These are phyloP conservation scores for Leptura quadrifasciata DNA, from an alignment of 2,888 invertebrate genomes.

Conservation along the genomic window DNA sequence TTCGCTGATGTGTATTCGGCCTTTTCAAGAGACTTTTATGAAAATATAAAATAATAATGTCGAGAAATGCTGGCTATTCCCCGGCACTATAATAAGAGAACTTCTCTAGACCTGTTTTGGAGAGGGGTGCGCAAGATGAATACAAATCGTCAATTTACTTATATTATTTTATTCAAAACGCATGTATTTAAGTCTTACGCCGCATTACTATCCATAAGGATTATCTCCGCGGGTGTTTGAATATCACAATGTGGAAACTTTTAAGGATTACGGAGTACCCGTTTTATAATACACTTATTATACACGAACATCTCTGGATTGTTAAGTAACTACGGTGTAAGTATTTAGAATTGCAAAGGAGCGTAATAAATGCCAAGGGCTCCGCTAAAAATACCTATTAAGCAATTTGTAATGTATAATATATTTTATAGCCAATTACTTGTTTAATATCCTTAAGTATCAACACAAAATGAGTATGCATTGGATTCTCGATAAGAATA, in stretches of 20 bases:
- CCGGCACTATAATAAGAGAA: constrained; percentile 9
- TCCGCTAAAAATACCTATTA: constrained; percentile 21
- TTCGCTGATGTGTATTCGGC: constrained; percentile 4
- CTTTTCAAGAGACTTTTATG: constrained; percentile 18
- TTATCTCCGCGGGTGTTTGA: constrained; percentile 30
- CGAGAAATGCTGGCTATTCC: constrained; percentile 12
- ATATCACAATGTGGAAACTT: constrained; percentile 36
- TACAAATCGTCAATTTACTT: constrained; percentile 39
- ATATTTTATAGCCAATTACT: constrained; percentile 17
- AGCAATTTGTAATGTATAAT: constrained; percentile 33
- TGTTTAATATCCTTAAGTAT: background rate
- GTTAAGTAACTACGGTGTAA: constrained; percentile 29
- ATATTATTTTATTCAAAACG: constrained; percentile 41
- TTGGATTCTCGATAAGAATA: too few species aligned
- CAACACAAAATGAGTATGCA: background rate
- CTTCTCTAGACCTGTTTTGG: constrained; percentile 12
- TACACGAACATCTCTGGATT: constrained; percentile 30
- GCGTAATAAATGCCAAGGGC: constrained; percentile 29
- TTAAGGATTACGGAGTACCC: constrained; percentile 20
- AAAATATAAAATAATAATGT: constrained; percentile 36
- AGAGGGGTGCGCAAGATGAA: constrained; percentile 10
- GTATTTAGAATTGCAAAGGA: constrained; percentile 25
- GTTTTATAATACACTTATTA: constrained; percentile 35
- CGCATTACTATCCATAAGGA: constrained; percentile 16
- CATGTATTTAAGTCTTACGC: constrained; percentile 17